Base-by-base conservation (phyloP, 2,797 vertebrate genomes). In the Melanotaenia nigrans region DNA sequence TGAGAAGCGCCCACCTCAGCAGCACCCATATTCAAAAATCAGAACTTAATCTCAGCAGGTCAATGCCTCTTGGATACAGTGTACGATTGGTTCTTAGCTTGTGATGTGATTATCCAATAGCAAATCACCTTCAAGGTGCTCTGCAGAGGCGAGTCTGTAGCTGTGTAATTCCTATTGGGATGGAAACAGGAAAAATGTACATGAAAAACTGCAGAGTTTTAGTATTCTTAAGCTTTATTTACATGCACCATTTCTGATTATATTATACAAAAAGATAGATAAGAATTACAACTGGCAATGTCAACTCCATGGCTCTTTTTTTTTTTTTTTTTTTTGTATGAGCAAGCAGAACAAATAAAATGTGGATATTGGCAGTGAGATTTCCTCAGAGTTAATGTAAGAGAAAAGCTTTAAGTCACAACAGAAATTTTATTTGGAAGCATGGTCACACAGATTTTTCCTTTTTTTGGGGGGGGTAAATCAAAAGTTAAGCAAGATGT, bases 191-290 rank as follows among this genome's bases (percentile, higher is more conserved):
- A 58, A 61, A 54, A 66, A 81, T 24, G 71, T 7, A 74, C 11
- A 72, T 61, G 61, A 84, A 80, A 85, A 75, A 66, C 59, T 65
- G 49, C 85, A 84, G 85, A 1, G 68, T 64, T 82, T 86, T 87
- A 86, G 93, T 94, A 93, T 95, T 95, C 94, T 95, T 92, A 95
- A 94, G 95, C 96, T 99, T 99, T 99, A 99, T 99, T 99, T 98
- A 98, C 97, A 98, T 96, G 96, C 96, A 96, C 94, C 95, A 95
- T 95, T 89, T 95, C 93, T 94, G 94, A 95, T 95, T 96, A 95
- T 96, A 95, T 95, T 96, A 95, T 96, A 95, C 95, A 94, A 95
- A 95, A 93, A 95, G 95, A 95, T 94, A 94, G 94, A 95, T 90
- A 94, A 93, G 92, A 95, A 94, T 95, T 95, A 97, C 95, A 97